Percentiles rank a stretch among this genome's conserved stretches.
Evolutionary conservation across 2,797 vertebrate genomes (phyloP).

Genomic region (Fistularia tabacaria): DNA sequence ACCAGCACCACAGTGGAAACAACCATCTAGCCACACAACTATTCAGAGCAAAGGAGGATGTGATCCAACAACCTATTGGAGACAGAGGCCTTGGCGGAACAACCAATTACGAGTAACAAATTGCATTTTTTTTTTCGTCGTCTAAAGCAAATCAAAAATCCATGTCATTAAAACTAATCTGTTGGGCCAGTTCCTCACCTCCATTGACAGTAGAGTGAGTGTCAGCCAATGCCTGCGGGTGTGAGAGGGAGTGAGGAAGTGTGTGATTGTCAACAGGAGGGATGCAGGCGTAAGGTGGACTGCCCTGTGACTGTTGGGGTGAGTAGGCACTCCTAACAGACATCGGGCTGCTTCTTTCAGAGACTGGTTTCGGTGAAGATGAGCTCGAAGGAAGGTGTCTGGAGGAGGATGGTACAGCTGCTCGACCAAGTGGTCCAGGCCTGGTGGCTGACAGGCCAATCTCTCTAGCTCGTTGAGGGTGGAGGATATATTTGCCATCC

Average conservation of each 20-base stretch:
- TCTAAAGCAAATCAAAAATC: too few relatives aligned
- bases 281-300: slow-evolving; percentile 43
- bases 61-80: too few relatives aligned
- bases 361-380: slow-evolving; percentile 51
- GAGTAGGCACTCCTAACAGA: slow-evolving; percentile 55
- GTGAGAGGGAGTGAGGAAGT: slow-evolving; percentile 62
- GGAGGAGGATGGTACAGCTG: slow-evolving; percentile 20
- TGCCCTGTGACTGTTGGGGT: slow-evolving; percentile 63
- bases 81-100: too few relatives aligned
- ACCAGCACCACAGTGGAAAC: too few relatives aligned
- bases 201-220: slow-evolving; percentile 63
- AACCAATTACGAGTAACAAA: too few relatives aligned
- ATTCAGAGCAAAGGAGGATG: too few relatives aligned
- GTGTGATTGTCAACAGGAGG: slow-evolving; percentile 39
- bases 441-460: slow-evolving; percentile 68
- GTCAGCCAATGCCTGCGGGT: slow-evolving; percentile 58
- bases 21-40: too few relatives aligned
- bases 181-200: slow-evolving; percentile 35
- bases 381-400: slow-evolving; percentile 62
- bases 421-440: slow-evolving; percentile 42
- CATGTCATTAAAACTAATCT: too few relatives aligned
- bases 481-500: slow-evolving; percentile 82
- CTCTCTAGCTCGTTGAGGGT: slow-evolving; percentile 81
- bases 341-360: slow-evolving; percentile 63
- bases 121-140: too few relatives aligned